Base-by-base conservation (phyloP, 92 coral and sea anemone genomes). In the Montipora capitata region DNA sequence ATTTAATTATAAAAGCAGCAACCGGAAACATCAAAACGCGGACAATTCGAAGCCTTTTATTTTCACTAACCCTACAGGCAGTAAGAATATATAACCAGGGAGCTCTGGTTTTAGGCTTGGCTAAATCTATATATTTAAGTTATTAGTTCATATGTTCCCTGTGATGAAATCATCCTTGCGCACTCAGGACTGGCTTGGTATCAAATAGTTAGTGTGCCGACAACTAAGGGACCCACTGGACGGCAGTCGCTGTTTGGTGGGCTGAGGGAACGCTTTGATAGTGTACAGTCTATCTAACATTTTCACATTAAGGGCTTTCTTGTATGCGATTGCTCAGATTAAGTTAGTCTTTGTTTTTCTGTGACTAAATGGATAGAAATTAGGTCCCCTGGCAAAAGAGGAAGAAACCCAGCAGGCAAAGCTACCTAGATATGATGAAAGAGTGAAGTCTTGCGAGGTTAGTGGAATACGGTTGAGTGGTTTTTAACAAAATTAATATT, bases 81-180 rank as follows among this genome's bases (percentile, higher is more conserved):
- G 35, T 27, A 27, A 27, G 35, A 27, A 27, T 0, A 18, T 27
- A 27, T 27, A 27, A 27, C 35, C 35, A 27, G 35, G 35, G 35
- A 27, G 35, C 35, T 27, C 35, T 27, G 35, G 1, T 27, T 27
- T 27, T 27, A 27, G 35, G 35, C 35, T 27, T 27, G 35, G 35
- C 35, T 27, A 27, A 27, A 27, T 27, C 35, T 27, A 27, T 27
- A 27, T 27, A 27, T 27, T 27, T 27, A 27, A 27, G 35, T 1
- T 27, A 27, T 27, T 27, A 0, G 56, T 27, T 10, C 1, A 14
- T n/a, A 43, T 35, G 82, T 78, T 88, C 96, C 96, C 92, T 38
- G 42, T 96, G 98, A 96, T 89, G 96, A 96, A 84, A 91, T 89
- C 98, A 96, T 96, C 96, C 98, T 94, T 95, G 98, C 98, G 95